These are phyloP conservation scores for Euspilapteryx auroguttella DNA, from an alignment of 2,888 invertebrate species.

Conservation along the genomic window DNA sequence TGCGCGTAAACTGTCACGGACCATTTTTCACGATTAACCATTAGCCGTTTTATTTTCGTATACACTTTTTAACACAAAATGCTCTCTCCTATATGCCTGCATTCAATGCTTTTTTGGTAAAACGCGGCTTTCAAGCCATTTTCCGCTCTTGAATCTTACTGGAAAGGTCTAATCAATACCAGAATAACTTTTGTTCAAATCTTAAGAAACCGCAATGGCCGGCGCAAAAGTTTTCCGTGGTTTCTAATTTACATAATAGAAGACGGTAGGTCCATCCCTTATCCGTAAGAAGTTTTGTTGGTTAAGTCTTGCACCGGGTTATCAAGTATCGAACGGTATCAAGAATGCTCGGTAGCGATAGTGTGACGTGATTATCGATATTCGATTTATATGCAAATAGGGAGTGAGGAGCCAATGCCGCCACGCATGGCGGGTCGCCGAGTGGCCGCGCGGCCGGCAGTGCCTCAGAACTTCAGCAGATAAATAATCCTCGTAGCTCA, in stretches of 20 bases:
- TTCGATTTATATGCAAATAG: slow-evolving; percentile 62
- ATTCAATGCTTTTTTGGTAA: slow-evolving; percentile 1
- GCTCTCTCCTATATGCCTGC: neutral
- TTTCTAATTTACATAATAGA: slow-evolving; percentile 59
- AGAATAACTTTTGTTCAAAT: slow-evolving; percentile 44
- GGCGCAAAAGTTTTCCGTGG: slow-evolving; percentile 47
- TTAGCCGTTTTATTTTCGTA: no score
- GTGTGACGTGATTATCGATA: slow-evolving; percentile 53
- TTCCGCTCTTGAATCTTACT: no score
- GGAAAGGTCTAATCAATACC: no score
- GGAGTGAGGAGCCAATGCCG: slow-evolving; percentile 21
- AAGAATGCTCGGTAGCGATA: slow-evolving; percentile 41
- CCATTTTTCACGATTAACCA: slow-evolving; percentile 5
- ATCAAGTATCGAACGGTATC: slow-evolving; percentile 57
- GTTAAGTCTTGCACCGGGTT: slow-evolving; percentile 54
- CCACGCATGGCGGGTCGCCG: slow-evolving; percentile 11
- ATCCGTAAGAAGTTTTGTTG: slow-evolving; percentile 53
- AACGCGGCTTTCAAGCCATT: no score
- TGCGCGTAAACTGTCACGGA: slow-evolving; percentile 1
- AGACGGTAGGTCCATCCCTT: slow-evolving; percentile 52
- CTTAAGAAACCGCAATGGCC: slow-evolving; percentile 37
- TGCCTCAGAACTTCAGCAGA: no score
- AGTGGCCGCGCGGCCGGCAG: neutral
- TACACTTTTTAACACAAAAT: slow-evolving; percentile 1
- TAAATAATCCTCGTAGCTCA: no score